Base-by-base conservation (phyloP, 2,888 invertebrate genomes). In the Ecliptopera silaceata region DNA sequence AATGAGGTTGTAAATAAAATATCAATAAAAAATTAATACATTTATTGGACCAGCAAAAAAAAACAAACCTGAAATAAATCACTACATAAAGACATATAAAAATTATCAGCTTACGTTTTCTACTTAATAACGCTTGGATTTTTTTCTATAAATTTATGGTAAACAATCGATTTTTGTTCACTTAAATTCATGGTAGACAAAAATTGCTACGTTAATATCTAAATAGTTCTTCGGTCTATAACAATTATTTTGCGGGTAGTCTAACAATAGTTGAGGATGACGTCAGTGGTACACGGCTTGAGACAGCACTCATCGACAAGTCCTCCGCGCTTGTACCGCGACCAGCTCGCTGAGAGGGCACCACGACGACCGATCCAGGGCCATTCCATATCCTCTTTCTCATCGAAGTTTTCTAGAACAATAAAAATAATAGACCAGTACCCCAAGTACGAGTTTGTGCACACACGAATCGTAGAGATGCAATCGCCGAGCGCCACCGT, bases 301-400 rank as follows among this genome's bases (percentile, higher is more conserved):
- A 75, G 65, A 63, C 81, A 82, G 64, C 81, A 82, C 39, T 80
- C 79, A 59, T 81, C 78, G 10, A 70, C 81, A 4, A 82, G 66
- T 2, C 80, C 81, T 0, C 57, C 53, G 3, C 80, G 67, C 59
- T 80, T 80, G 65, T 74, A 70, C 0, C 80, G 68, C 1, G 70
- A 56, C 80, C 80, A 80, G 59, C 68, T 66, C 0, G 74, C 69
- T 3, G 66, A 47, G 12, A 77, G 59, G 0, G 72, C 68, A 0
- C 71, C 77, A 0, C 67, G 73, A 1, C 76, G 76, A 0, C 77
- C 77, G 20, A 31, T 55, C 77, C 76, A 79, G 2, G 74, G 71
- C 75, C 76, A 71, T 10, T 69, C 65, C n/a, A 67, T 58, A 11
- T 71, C 67, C 11, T 68, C 71, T 1, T 70, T 68, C 32, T 68